These are phyloP conservation scores for Meriones unguiculatus DNA, from an alignment of 2,113 vertebrate species.

Conservation along the genomic window DNA sequence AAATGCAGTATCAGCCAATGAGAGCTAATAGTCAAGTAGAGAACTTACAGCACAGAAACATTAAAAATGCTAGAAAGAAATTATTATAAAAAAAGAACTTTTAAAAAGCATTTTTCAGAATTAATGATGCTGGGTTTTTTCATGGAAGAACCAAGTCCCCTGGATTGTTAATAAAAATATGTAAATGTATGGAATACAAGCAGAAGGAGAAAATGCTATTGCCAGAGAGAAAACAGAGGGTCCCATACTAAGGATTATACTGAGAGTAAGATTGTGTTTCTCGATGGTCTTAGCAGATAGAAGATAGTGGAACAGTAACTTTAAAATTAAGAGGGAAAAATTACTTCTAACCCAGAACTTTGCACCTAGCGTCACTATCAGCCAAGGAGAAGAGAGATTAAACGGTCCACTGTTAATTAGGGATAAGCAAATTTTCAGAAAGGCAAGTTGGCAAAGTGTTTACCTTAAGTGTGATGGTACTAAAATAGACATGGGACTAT, in stretches of 20 bases:
- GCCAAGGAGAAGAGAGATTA: not conserved
- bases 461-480: not conserved
- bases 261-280: not conserved
- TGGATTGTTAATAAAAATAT: not conserved
- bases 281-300: not conserved
- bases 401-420: not conserved
- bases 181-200: not conserved
- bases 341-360: not conserved
- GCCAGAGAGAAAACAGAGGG: not conserved
- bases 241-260: not conserved
- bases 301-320: not conserved
- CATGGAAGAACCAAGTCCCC: not conserved
- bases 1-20: not conserved
- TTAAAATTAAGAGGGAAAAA: not conserved
- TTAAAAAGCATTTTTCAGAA: not conserved
- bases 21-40: not conserved
- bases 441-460: not conserved
- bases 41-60: not conserved
- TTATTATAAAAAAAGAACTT: not conserved
- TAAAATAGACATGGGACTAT: not conserved
- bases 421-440: constrained; percentile 32
- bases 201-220: not conserved
- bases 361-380: not conserved
- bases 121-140: not conserved
- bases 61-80: not conserved